Conservation (phyloP, 1,140 invertebrate genomes). For the Lasaia peninsularis region DNA sequence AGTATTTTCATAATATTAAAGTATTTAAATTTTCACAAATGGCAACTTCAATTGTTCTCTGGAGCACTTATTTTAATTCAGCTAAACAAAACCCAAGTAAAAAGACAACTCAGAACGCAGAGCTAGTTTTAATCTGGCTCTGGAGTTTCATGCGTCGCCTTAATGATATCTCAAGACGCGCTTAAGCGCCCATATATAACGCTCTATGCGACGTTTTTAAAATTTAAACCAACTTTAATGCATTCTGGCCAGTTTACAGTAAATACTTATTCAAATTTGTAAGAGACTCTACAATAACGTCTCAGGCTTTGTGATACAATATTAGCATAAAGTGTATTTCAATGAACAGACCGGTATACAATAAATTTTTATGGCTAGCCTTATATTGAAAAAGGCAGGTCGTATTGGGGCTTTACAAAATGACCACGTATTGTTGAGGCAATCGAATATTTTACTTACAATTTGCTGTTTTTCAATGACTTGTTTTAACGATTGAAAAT, state of each 20-base stretch:
- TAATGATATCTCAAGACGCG: slow-evolving; percentile 73
- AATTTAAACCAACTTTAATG: slow-evolving; percentile 75
- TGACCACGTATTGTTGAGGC: slow-evolving; percentile 28
- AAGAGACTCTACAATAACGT: slow-evolving; percentile 53
- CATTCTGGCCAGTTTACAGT: slow-evolving; percentile 67
- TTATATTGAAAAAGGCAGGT: slow-evolving; percentile 58
- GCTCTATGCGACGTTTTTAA: slow-evolving; percentile 74
- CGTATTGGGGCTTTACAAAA: slow-evolving; percentile 51
- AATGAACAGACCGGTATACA: slow-evolving; percentile 58
- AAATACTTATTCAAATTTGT: slow-evolving; percentile 75
- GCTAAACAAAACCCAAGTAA: slow-evolving; percentile 26
- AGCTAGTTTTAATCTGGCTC: slow-evolving; percentile 60
- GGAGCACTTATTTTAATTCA: slow-evolving; percentile 36
- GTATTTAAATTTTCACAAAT: slow-evolving; percentile 4
- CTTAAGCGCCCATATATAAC: slow-evolving; percentile 73
- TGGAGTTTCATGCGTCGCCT: slow-evolving; percentile 46
- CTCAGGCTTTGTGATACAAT: slow-evolving; percentile 48
- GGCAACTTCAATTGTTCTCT: slow-evolving; percentile 9
- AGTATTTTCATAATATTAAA: slow-evolving; percentile 3
- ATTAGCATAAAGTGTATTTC: slow-evolving; percentile 49
- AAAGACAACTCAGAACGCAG: slow-evolving; percentile 27
- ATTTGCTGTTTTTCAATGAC: neutral
- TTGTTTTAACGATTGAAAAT: neutral
- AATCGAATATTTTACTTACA: slow-evolving; percentile 33
- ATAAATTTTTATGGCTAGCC: slow-evolving; percentile 64